Evolutionary conservation across 2,797 vertebrate genomes (phyloP).

Genomic region (Mormyrus hasselquistii): DNA sequence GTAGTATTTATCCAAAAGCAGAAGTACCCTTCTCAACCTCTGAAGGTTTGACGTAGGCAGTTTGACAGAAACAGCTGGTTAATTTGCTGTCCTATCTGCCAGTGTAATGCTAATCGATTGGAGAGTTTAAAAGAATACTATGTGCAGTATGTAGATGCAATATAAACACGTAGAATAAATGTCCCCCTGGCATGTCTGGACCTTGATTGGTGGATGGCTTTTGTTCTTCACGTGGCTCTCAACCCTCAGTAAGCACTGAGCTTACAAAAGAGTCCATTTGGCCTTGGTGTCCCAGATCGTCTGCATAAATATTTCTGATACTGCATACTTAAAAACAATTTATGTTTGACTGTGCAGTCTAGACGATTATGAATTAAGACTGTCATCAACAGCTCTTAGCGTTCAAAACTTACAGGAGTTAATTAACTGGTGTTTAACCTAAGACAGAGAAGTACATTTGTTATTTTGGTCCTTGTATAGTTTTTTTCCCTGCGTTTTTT

Average conservation of each 20-base stretch:
- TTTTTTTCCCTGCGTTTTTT: not conserved
- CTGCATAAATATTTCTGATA: slow-evolving; percentile 2
- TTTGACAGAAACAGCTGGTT: not conserved
- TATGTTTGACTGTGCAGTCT: not conserved
- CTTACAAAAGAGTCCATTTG: not conserved
- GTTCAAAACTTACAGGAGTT: not conserved
- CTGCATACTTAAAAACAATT: not conserved
- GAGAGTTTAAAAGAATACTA: not conserved
- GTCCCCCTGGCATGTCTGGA: not conserved
- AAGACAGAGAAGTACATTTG: not conserved
- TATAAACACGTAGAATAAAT: not conserved
- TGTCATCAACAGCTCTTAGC: not conserved
- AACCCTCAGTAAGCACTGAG: not conserved
- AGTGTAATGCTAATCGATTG: not conserved
- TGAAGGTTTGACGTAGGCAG: not conserved
- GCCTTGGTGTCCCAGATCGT: not conserved
- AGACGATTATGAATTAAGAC: not conserved
- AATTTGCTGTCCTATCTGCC: not conserved
- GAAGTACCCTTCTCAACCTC: not conserved
- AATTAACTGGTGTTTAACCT: not conserved
- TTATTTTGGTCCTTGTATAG: not conserved
- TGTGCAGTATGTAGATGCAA: slow-evolving; percentile 1
- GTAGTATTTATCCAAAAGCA: not conserved
- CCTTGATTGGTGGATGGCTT: not conserved
- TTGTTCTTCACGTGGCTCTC: not conserved